These are phyloP conservation scores for Chiloscyllium plagiosum DNA, from an alignment of 2,113 vertebrate species.

Conservation along the genomic window DNA sequence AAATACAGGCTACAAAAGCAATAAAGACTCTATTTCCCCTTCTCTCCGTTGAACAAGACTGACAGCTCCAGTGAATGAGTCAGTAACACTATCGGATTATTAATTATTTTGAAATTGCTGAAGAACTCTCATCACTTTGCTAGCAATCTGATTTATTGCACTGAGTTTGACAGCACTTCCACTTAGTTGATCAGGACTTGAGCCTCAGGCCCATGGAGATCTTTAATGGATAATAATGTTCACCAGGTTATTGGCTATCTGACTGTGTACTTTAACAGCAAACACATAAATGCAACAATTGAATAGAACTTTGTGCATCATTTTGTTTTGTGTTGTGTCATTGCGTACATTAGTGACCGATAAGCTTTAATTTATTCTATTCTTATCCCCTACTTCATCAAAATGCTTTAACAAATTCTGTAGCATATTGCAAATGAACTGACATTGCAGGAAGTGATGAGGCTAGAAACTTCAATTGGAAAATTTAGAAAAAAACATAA, in stretches of 20 bases:
- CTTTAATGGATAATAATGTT: conserved; percentile 5
- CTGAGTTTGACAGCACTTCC: background rate
- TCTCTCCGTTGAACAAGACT: background rate
- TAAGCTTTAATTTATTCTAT: background rate
- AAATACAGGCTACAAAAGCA: background rate
- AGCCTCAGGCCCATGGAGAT: conserved; percentile 18
- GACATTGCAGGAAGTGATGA: background rate
- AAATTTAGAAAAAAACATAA: background rate
- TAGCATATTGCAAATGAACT: too few species aligned
- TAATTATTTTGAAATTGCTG: conserved; percentile 17
- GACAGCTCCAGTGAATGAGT: background rate
- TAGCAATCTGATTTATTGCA: conserved; percentile 3
- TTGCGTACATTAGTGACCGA: background rate
- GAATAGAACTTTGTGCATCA: background rate
- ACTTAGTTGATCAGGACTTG: background rate
- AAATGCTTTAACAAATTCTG: background rate
- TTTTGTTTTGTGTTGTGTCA: background rate
- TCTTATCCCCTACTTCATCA: background rate
- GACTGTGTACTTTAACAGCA: background rate
- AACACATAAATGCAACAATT: background rate
- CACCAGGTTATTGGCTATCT: conserved; percentile 6
- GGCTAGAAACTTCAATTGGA: background rate
- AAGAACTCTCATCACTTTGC: background rate
- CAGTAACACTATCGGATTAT: conserved; percentile 1
- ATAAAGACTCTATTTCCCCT: background rate